Evolutionary conservation across 2,113 vertebrate genomes (phyloP).

Genomic region (Oryzias woworae): DNA sequence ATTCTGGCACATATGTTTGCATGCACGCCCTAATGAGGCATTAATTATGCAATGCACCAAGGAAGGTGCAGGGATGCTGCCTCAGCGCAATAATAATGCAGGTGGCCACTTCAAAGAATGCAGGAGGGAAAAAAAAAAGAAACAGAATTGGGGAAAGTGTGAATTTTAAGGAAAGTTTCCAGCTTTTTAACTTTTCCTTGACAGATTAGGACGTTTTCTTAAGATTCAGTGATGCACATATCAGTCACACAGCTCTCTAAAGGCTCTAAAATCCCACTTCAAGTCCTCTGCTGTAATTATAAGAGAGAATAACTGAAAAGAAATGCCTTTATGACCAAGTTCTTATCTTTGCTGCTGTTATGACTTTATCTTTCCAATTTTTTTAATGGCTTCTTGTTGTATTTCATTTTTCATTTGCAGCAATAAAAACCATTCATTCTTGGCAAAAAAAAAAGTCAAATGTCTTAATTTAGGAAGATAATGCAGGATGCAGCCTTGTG

Average conservation of each 20-base stretch:
- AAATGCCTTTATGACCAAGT: constrained; percentile 19
- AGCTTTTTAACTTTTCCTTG: constrained; percentile 53
- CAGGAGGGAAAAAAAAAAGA: constrained; percentile 23
- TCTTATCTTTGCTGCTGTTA: constrained; percentile 16
- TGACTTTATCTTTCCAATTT: constrained; percentile 37
- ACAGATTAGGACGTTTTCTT: constrained; percentile 35
- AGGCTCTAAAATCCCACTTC: constrained; percentile 42
- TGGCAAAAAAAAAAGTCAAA: constrained; percentile 48
- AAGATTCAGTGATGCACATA: constrained; percentile 6
- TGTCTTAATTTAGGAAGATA: constrained; percentile 56
- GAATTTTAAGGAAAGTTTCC: constrained; percentile 45
- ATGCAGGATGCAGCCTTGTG: constrained; percentile 48
- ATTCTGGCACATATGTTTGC: constrained; percentile 62
- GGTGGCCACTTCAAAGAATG: constrained; percentile 38
- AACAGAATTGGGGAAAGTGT: constrained; percentile 16
- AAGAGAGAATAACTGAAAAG: constrained; percentile 34
- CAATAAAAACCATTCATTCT: constrained; percentile 33
- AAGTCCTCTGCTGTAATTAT: constrained; percentile 33
- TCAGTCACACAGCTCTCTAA: constrained; percentile 50
- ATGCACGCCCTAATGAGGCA: constrained; percentile 69
- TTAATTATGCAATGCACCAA: constrained; percentile 72
- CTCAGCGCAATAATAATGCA: constrained; percentile 59
- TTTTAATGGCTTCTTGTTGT: constrained; percentile 43
- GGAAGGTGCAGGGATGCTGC: constrained; percentile 47
- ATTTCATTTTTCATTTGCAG: constrained; percentile 21